Base-by-base conservation (phyloP, 1,140 invertebrate genomes). In the Pseudomyrmex dendroicus region DNA sequence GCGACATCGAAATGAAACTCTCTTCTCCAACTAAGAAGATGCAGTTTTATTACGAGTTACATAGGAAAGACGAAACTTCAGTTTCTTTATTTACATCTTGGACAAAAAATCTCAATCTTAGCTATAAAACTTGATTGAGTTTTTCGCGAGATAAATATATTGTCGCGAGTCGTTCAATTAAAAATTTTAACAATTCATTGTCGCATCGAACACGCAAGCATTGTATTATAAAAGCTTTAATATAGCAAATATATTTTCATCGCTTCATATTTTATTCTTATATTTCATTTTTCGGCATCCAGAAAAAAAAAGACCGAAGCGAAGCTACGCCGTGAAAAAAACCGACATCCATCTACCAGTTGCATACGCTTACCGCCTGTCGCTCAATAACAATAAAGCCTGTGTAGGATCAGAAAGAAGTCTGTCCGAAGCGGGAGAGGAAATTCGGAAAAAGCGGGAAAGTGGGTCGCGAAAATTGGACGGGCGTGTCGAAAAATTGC, bases 331-430 rank as follows among this genome's bases (percentile, higher is more conserved):
- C 9, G 66, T 44, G 57, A 61, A 2, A 80, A 80, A 80, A 80
- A 80, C 44, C 44, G 35, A 35, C 64, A 78, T 70, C 35, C 63
- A 68, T 78, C 76, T 66, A 72, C 76, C 20, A 80, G 66, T 80
- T 80, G 76, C 76, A 80, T 80, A 72, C 54, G 66, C 54, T 80
- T 80, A 80, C 64, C 2, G 25, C 13, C 35, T 1, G 20, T 48
- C 63, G 64, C 54, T 48, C 66, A 54, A 80, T 80, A 77, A 80
- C 66, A 80, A 80, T 80, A 80, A 80, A 80, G 67, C 44, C 12
- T 46, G 64, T 15, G 46, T 48, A 68, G 64, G 17, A 59, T 7
- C 15, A n/a, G 52, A 59, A 67, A 59, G 44, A 80, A 72, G 61
- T n/a, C 57, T 50, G 48, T 56, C 2, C 17, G 8, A 44, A 15